These are phyloP conservation scores for Naja naja DNA, from an alignment of 2,113 vertebrate species.

Conservation along the genomic window DNA sequence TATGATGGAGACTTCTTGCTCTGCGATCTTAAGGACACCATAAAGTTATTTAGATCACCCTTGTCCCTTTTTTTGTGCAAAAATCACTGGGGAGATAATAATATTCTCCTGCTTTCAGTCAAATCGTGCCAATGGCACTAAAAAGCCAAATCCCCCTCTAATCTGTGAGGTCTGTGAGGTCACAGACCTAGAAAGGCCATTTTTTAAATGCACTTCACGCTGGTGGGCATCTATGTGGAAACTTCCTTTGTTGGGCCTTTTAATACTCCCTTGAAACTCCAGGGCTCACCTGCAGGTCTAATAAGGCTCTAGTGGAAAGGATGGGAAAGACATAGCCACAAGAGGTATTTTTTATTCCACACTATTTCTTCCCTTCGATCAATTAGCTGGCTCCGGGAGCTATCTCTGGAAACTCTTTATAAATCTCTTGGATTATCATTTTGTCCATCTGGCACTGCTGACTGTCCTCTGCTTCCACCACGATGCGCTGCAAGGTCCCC, in stretches of 20 bases:
- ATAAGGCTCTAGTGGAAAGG: constrained; percentile 56
- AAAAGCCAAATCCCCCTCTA: not conserved
- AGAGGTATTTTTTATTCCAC: constrained; percentile 42
- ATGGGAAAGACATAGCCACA: constrained; percentile 61
- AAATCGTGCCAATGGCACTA: fast-evolving
- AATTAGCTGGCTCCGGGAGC: constrained; percentile 71
- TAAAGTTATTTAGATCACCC: constrained; percentile 4
- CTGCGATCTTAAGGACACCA: not conserved
- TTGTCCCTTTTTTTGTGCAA: constrained; percentile 11
- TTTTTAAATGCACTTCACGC: not conserved
- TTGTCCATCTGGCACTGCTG: constrained; percentile 94
- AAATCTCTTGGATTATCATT: constrained; percentile 91
- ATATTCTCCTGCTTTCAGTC: not conserved
- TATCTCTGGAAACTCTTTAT: constrained; percentile 89
- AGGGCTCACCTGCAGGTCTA: constrained; percentile 53
- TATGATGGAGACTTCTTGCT: constrained; percentile 59
- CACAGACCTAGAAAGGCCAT: not conserved
- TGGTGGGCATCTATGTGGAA: constrained; percentile 11
- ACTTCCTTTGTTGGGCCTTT: constrained; percentile 22
- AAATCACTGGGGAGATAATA: constrained; percentile 10
- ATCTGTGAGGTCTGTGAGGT: not conserved
- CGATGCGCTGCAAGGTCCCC: constrained; percentile 86
- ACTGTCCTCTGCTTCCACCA: constrained; percentile 81
- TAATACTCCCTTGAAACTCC: constrained; percentile 31
- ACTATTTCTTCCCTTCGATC: constrained; percentile 30